Evolutionary conservation across 2,888 invertebrate genomes (phyloP), one percentile per base, ranked within the genome.

Genomic region (Ormia ochracea): DNA sequence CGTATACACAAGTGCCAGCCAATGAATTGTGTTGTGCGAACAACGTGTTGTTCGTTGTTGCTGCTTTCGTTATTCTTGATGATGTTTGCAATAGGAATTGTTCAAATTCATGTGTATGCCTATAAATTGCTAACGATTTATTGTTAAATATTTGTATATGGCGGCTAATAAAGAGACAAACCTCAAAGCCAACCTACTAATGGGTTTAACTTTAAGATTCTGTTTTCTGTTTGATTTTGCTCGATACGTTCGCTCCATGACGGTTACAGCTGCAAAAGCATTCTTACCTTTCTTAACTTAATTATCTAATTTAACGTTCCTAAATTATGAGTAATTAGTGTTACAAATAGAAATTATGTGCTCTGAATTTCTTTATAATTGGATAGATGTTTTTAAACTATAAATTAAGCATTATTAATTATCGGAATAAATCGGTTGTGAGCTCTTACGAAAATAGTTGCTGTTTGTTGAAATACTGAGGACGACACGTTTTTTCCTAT

Each of bases 51-150:
- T 6, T 14, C 14, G 4, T 14, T 38, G 0, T 41, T 41, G 41
- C 41, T 45, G 45, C 1, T 41, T 14, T 41, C 9, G 52, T 43
- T 56, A 17, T 41, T 52, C 33, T 17, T 31, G 61, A 9, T 33
- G 63, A n/a, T 63, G 72, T 52, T 69, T 74, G 63, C 61, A n/a
- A 21, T 43, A 65, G 19, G 69, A 59, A 79, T 74, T 65, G 41
- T 31, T 74, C 12, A 70, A 75, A 79, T 75, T 70, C 65, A 75
- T 59, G 36, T 45, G 68, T 63, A 28, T 65, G 50, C 63, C 56
- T 70, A 59, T 70, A 79, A 74, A 79, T 79, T 75, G 74, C 45
- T 58, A 78, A 74, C 69, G 74, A 78, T 78, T 78, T 78, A 69
- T 78, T 74, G 78, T 69, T 59, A 79, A 79, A 79, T 79, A 74